These are phyloP conservation scores for Hermatobates lingyangjiaoensis DNA, from an alignment of 1,140 invertebrate species.

Conservation along the genomic window DNA sequence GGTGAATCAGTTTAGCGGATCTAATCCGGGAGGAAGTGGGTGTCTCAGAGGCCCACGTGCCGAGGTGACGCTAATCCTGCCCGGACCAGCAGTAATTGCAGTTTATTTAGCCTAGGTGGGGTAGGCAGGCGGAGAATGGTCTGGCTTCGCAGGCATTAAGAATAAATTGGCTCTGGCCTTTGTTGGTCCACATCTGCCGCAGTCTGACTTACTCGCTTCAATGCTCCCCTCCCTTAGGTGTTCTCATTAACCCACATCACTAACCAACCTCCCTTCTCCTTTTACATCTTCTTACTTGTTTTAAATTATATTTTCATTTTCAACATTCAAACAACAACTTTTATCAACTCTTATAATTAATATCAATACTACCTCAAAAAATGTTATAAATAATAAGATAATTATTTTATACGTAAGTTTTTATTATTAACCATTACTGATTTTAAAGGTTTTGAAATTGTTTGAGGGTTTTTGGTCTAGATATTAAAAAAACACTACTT, in stretches of 20 bases:
- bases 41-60: background rate
- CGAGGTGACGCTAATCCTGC: background rate
- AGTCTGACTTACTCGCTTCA: no score
- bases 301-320: no score
- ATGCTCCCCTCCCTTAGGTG: background rate
- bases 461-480: no score
- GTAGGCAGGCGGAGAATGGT: background rate
- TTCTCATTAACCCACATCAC: background rate
- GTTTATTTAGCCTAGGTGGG: slow-evolving; percentile 1
- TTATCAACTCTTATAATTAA: no score
- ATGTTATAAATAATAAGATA: no score
- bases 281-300: no score
- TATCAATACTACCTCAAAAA: no score
- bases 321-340: no score
- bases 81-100: background rate
- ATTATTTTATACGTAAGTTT: no score
- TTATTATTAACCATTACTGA: no score
- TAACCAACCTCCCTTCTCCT: background rate
- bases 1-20: slow-evolving; percentile 1
- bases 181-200: background rate
- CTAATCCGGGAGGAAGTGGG: background rate
- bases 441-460: no score
- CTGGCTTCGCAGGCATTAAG: background rate
- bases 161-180: background rate
- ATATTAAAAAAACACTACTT: no score